Evolutionary conservation across 53 echinoderm and acorn worm genomes (phyloP), one percentile per base, ranked within the genome.

Genomic region (Astropecten irregularis): DNA sequence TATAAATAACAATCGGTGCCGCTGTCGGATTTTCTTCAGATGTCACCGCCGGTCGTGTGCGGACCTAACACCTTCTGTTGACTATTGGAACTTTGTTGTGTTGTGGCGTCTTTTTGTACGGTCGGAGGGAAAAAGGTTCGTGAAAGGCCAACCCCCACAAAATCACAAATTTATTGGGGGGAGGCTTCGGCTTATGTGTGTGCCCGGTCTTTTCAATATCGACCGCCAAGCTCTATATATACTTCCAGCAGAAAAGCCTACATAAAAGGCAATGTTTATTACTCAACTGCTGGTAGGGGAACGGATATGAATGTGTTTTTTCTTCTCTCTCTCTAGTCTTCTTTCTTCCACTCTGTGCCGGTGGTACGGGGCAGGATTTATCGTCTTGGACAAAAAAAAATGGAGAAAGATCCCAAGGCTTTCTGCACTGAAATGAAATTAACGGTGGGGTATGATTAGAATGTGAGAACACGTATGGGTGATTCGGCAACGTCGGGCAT

Each of bases 1-100:
- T 87, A 92, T 96, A 96, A 96, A 96, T 93, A 93, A 93, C 93
- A 86, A 91, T 83, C 85, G 55, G 42, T 70, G 85, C 87, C 82
- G 83, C 90, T 83, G 94, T 82, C 85, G 85, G 84, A 61, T 73
- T 91, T 88, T 88, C 83, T 89, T 31, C 73, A 52, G 76, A 74
- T 73, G 66, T 85, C 77, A 66, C 87, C 87, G 91, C 77, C 87
- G 50, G 73, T 67, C 83, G 71, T 46, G 83, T 54, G 53, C 69
- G n/a, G 18, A 22, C 49, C 49, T 77, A 69, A 69, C 87, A 79
- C 81, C 81, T 79, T 87, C 37, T 69, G 70, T 85, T 85, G 86
- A 85, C 86, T 74, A 85, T 66, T 37, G 40, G 49, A 52, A 27
- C 66, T 74, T 85, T 76, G n/a, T n/a, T n/a, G n/a, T 84, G 62